Percentiles rank a stretch among this genome's conserved stretches.
Conservation (phyloP, 2,113 vertebrate species). For the Paraplagusia blochii region DNA sequence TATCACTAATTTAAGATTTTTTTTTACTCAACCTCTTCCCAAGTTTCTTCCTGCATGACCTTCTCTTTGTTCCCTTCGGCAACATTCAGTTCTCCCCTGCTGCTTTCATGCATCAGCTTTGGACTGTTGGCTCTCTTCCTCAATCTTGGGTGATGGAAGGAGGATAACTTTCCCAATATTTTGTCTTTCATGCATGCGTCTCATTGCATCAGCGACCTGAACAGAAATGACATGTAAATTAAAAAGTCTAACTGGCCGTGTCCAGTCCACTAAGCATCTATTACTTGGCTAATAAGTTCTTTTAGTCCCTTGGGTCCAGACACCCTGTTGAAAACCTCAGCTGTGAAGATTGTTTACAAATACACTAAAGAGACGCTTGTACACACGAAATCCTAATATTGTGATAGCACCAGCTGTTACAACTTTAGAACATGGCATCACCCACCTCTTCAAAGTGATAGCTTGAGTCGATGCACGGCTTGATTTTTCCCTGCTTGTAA, state of each 20-base stretch:
- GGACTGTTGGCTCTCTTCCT: constrained; percentile 64
- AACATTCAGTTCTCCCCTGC: constrained; percentile 28
- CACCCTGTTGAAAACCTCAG: no score
- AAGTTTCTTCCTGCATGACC: constrained; percentile 40
- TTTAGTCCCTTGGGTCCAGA: neutral
- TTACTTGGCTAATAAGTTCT: neutral
- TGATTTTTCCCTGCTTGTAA: constrained; percentile 89
- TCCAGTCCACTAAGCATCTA: neutral
- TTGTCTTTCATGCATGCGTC: constrained; percentile 89
- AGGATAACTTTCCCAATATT: constrained; percentile 91
- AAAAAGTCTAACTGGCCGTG: no score
- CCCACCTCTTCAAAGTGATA: constrained; percentile 91
- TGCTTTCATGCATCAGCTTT: constrained; percentile 24
- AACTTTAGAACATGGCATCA: neutral
- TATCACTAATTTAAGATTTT: constrained; percentile 15
- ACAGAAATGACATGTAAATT: constrained; percentile 6
- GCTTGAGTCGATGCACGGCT: constrained; percentile 86
- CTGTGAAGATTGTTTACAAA: no score
- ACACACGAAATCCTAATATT: neutral
- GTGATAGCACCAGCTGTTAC: neutral
- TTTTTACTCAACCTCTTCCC: constrained; percentile 51
- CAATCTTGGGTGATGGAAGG: constrained; percentile 82
- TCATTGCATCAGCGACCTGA: constrained; percentile 90
- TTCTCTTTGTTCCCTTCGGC: constrained; percentile 37
- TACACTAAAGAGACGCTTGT: no score